Evolutionary conservation across 2,888 invertebrate genomes (phyloP).

Genomic region (Leucozona laternaria): DNA sequence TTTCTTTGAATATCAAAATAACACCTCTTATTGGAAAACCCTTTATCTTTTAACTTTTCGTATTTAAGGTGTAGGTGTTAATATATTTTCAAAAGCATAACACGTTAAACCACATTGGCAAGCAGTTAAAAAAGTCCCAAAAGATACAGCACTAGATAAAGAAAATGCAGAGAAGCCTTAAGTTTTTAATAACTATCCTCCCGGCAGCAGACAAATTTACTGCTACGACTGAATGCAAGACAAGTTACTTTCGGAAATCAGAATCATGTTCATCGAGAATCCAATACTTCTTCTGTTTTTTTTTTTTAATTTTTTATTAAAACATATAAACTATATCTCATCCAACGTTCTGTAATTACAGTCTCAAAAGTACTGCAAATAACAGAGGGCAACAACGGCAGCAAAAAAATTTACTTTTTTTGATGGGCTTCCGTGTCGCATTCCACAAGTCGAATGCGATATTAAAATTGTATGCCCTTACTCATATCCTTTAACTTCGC

Average conservation of each 20-base stretch:
- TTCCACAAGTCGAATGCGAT: constrained; percentile 26
- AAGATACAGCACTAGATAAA: too few species aligned
- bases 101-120: too few species aligned
- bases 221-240: too few species aligned
- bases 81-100: too few species aligned
- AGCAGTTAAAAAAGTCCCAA: too few species aligned
- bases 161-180: too few species aligned
- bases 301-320: constrained; percentile 3
- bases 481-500: neutral
- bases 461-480: constrained; percentile 67
- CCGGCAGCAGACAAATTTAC: too few species aligned
- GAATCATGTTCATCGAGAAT: neutral
- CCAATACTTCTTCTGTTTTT: neutral
- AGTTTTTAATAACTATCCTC: too few species aligned
- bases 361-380: constrained; percentile 28
- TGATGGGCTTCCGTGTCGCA: neutral
- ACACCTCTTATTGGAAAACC: too few species aligned
- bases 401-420: neutral
- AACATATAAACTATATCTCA: constrained; percentile 19
- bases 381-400: constrained; percentile 4
- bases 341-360: constrained; percentile 29
- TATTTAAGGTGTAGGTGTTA: too few species aligned
- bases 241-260: neutral
- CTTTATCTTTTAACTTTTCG: too few species aligned
- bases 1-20: too few species aligned